Evolutionary conservation across 1,140 invertebrate species (phyloP).

Genomic region (Trachymyrmex septentrionalis): DNA sequence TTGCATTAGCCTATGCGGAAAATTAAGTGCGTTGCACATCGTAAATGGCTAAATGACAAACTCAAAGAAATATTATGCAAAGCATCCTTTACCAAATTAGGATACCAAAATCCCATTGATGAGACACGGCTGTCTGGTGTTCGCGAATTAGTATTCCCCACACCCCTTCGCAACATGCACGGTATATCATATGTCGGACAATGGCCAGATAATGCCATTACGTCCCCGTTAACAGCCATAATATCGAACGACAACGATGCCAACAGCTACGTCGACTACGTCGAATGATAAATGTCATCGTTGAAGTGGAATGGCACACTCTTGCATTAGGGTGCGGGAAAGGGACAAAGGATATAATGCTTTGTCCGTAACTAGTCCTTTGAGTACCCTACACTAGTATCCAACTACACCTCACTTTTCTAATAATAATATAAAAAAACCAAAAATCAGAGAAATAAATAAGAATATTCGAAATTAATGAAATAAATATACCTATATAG

Average conservation of each 20-base stretch:
- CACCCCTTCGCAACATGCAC: conserved; percentile 39
- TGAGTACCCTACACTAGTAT: conserved; percentile 24
- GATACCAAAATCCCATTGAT: conserved; percentile 47
- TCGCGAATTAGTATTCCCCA: conserved; percentile 74
- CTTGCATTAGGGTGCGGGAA: conserved; percentile 61
- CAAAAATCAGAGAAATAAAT: neutral
- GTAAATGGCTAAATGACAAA: neutral
- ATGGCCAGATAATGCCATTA: conserved; percentile 79
- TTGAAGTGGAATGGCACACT: conserved; percentile 74
- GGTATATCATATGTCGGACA: conserved; percentile 72
- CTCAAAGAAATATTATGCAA: conserved; percentile 34
- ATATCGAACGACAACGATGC: conserved; percentile 77
- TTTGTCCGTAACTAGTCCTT: conserved; percentile 61
- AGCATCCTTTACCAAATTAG: conserved; percentile 42
- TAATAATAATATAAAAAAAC: neutral
- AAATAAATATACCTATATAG: neutral
- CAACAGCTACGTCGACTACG: conserved; percentile 65
- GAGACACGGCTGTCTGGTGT: conserved; percentile 59
- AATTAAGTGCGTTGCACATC: neutral
- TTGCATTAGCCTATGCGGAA: neutral
- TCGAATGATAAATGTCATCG: conserved; percentile 82
- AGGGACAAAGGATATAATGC: conserved; percentile 55
- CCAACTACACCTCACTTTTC: neutral
- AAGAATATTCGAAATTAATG: neutral
- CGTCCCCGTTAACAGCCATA: conserved; percentile 80